Evolutionary conservation across 2,797 vertebrate genomes (phyloP), one percentile per base, ranked within the genome.

Genomic region (Fratercula arctica): DNA sequence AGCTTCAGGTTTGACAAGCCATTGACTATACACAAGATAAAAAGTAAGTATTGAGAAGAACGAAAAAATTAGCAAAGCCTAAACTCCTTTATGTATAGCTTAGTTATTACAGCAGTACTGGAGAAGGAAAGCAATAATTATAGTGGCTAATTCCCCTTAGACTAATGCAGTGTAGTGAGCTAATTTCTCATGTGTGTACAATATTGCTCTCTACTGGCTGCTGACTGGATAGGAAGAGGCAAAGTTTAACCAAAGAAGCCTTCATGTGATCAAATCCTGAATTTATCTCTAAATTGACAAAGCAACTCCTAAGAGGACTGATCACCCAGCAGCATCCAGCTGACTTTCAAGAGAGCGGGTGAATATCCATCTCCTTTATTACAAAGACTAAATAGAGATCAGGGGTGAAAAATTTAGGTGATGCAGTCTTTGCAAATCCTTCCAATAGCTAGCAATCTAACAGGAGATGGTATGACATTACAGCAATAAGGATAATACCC

Each of bases 201-300:
- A 89, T 96, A 84, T 92, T 93, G 95, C 94, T 95, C 91, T 95
- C 95, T 94, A 76, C 89, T 84, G 94, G 94, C 67, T 92, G 60
- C 84, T 74, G 41, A 39, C 68, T 59, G 33, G 61, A 83, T 80
- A 87, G 35, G 43, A 93, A 59, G 54, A 86, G 43, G 56, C 31
- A 68, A 61, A 68, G 29, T 39, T 67, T 43, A 78, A 54, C 16
- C 37, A 43, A 82, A 79, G 66, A 72, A 78, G 20, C 35, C 10
- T 75, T 64, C 13, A 11, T 4, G 37, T 54, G 50, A 3, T 78
- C 24, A 78, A 90, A 35, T 35, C 23, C 41, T 45, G 45, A 37
- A 18, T 46, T 8, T 57, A 13, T 48, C 48, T 72, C 37, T 4
- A 2, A 83, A 19, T 3, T 70, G 82, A 59, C 57, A 28, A 74